Evolutionary conservation across 37 sponge, comb jelly and placozoan species (phyloP), one percentile per base, ranked within the genome.

Genomic region (Diacarnus erythraeanus): DNA sequence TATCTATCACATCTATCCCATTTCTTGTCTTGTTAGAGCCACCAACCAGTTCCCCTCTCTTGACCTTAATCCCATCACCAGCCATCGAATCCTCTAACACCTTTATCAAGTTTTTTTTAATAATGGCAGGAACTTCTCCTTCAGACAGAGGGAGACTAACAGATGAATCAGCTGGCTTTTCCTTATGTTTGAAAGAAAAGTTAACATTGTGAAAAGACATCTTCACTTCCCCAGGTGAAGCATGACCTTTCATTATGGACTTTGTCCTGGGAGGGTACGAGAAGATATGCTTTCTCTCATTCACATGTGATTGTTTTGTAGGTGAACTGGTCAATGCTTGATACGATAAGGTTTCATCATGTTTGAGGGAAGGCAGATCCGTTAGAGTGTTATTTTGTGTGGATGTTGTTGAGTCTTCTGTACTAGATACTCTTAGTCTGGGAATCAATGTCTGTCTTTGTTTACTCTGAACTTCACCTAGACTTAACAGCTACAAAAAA

Each of bases 1-100:
- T 44, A 23, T 38, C 37, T 35, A 89, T 89, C 2, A 89, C 75
- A 74, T 89, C 89, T 39, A 89, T 83, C 3, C 89, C 89, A 73
- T 83, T 59, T 41, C 89, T 83, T 25, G 64, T 44, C 44, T 83
- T 68, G 39, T 73, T 80, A 10, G 40, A 1, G 17, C 34, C 69
- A 5, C 25, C 38, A 42, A 38, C 2, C 3, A 31, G 26, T 33
- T 10, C 23, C 31, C 10, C 38, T 9, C 10, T 31, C 1, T 30
- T 51, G 29, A 25, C 2, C 20, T 0, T 42, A 38, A 34, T 42
- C 4, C 65, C 34, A 44, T 78, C 42, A 3, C 42, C 0, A 29
- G 31, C 2, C 29, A 35, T 2, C 17, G 66, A 65, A 59, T 59
- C 18, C 60, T 3, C 26, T 10, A 10, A 59, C 6, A 59, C 60